A percentile compares a stretch with the other conserved stretches of the same genome.
phyloP scores from a whole-genome alignment of 2,797 vertebrate genomes.

The Brotogeris chrysoptera region DNA sequence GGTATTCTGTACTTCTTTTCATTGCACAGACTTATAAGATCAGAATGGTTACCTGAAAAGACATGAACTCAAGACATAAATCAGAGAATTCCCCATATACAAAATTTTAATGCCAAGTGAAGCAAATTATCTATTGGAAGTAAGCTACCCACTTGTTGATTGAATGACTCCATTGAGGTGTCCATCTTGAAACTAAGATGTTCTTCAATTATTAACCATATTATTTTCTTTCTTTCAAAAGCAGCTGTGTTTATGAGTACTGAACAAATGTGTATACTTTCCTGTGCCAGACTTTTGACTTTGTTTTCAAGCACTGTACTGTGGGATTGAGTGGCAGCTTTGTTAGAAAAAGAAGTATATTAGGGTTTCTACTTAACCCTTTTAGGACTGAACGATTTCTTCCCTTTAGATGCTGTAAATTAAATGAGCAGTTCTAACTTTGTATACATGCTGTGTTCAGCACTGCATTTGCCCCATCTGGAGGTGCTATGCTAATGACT shows the following conservation, averaged over 20 bases:
- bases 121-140: not conserved
- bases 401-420: conserved; percentile 56
- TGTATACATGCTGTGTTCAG: conserved; percentile 62
- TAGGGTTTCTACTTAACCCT: conserved; percentile 77
- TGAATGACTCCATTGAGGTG: conserved; percentile 59
- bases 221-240: conserved; percentile 82
- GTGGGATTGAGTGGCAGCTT: conserved; percentile 88
- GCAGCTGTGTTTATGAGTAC: conserved; percentile 90
- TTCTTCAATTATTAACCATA: conserved; percentile 68
- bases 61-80: not conserved
- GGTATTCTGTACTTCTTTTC: conserved; percentile 11
- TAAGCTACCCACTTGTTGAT: conserved; percentile 54
- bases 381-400: conserved; percentile 75
- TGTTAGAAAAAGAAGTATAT: conserved; percentile 76
- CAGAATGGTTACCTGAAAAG: conserved; percentile 34
- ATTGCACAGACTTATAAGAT: conserved; percentile 19
- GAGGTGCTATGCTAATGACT: conserved; percentile 72
- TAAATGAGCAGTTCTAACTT: conserved; percentile 36
- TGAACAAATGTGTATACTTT: conserved; percentile 90
- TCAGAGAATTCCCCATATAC: not conserved
- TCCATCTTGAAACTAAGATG: conserved; percentile 57
- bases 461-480: conserved; percentile 68
- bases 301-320: conserved; percentile 90
- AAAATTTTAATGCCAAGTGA: conserved; percentile 34
- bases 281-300: conserved; percentile 89